A percentile compares a stretch with the other conserved stretches of the same genome.
Evolutionary conservation across 2,113 vertebrate species (phyloP).

Genomic region (Elgaria multicarinata): DNA sequence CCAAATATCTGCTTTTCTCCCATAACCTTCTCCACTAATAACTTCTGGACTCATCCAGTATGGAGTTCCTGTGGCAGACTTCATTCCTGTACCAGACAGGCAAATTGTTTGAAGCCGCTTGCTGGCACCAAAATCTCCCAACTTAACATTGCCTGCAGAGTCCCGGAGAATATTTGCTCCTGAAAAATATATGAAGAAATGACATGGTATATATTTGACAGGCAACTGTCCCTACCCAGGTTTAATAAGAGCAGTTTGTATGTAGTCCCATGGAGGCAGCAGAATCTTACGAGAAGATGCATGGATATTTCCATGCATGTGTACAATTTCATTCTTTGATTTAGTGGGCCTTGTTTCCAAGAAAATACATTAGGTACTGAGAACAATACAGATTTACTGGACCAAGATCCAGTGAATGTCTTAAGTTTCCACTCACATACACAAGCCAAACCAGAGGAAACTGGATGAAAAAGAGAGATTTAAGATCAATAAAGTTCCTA

Average conservation of each 20-base stretch:
- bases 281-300: neutral
- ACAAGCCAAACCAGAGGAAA: neutral
- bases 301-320: no score
- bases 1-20: slow-evolving; percentile 98
- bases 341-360: neutral
- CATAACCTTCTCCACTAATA: slow-evolving; percentile 97
- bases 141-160: slow-evolving; percentile 96
- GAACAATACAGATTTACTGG: neutral
- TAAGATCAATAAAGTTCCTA: neutral
- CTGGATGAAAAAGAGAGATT: neutral
- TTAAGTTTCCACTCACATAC: neutral
- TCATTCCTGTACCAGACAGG: slow-evolving; percentile 96
- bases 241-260: neutral
- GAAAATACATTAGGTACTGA: neutral
- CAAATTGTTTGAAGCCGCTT: slow-evolving; percentile 97
- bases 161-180: slow-evolving; percentile 98
- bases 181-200: slow-evolving; percentile 63
- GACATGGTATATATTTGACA: neutral
- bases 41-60: slow-evolving; percentile 99
- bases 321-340: neutral
- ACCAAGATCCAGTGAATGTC: neutral
- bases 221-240: neutral
- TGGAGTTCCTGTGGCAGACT: slow-evolving; percentile 96
- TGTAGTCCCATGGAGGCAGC: neutral
- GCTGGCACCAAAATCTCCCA: slow-evolving; percentile 98